These are phyloP conservation scores for Branchipolynoe longqiensis DNA, from an alignment of 2,888 invertebrate genomes.

Conservation along the genomic window DNA sequence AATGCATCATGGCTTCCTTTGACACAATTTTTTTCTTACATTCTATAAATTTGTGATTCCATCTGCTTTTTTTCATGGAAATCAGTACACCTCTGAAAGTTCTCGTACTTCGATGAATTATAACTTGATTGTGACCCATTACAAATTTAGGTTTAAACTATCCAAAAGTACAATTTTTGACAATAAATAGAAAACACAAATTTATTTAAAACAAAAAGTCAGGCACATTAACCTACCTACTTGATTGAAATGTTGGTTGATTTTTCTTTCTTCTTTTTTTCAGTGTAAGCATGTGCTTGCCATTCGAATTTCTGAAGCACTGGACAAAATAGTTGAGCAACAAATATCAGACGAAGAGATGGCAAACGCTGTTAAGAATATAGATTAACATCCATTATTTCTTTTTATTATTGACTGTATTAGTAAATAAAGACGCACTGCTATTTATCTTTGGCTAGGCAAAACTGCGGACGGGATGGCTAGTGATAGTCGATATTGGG, in stretches of 20 bases:
- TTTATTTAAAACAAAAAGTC: neutral
- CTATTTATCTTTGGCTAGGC: too few relatives aligned
- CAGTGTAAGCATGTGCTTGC: constrained; percentile 79
- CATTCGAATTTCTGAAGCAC: constrained; percentile 72
- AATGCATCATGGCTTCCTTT: neutral
- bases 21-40: neutral
- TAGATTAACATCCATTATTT: too few relatives aligned
- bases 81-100: too few relatives aligned
- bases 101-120: too few relatives aligned
- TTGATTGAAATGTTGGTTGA: neutral
- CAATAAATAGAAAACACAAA: neutral
- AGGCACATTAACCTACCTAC: neutral
- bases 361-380: constrained; percentile 67
- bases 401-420: too few relatives aligned
- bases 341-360: constrained; percentile 71
- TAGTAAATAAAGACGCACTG: too few relatives aligned
- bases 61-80: neutral
- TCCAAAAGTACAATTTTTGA: neutral
- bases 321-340: constrained; percentile 67
- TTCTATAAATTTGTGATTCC: neutral
- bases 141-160: neutral
- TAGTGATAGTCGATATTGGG: too few relatives aligned
- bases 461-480: too few relatives aligned
- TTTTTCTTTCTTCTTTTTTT: constrained; percentile 60
- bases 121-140: neutral